A percentile compares a stretch with the other conserved stretches of the same genome.
Conservation (phyloP, 2,888 invertebrate genomes). For the Tiphia femorata region DNA sequence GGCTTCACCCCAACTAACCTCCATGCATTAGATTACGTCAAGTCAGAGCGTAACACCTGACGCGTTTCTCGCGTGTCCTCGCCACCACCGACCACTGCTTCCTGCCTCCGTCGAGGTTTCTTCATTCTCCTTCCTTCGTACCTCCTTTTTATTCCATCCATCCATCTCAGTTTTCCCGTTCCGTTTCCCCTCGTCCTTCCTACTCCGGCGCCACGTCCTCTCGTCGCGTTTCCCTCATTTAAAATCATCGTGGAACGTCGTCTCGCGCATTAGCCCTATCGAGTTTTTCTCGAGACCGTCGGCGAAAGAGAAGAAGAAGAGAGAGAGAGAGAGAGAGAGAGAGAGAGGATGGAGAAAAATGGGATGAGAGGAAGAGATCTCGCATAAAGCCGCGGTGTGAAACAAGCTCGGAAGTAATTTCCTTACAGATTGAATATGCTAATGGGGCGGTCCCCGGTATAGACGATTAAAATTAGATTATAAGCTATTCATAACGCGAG, state of each 20-base stretch:
- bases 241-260: slow-evolving; percentile 1
- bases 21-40: slow-evolving; percentile 50
- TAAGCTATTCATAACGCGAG: slow-evolving; percentile 36
- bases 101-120: not conserved
- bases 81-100: not conserved
- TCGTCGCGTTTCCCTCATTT: not conserved
- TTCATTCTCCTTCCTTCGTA: slow-evolving; percentile 1
- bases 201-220: not conserved
- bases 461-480: slow-evolving; percentile 54
- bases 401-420: slow-evolving; percentile 52
- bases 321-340: not conserved
- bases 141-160: not conserved
- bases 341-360: no score
- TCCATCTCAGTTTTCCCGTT: not conserved
- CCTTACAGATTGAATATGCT: slow-evolving; percentile 53
- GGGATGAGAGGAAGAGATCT: no score
- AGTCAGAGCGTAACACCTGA: slow-evolving; percentile 35
- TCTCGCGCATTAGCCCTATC: slow-evolving; percentile 20
- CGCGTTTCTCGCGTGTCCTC: slow-evolving; percentile 10
- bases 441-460: slow-evolving; percentile 32
- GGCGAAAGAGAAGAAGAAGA: not conserved
- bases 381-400: slow-evolving; percentile 23
- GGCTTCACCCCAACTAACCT: slow-evolving; percentile 51
- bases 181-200: not conserved
- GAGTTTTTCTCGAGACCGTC: slow-evolving; percentile 20